Evolutionary conservation across 1,140 invertebrate species (phyloP).

Genomic region (Gryon sp.): DNA sequence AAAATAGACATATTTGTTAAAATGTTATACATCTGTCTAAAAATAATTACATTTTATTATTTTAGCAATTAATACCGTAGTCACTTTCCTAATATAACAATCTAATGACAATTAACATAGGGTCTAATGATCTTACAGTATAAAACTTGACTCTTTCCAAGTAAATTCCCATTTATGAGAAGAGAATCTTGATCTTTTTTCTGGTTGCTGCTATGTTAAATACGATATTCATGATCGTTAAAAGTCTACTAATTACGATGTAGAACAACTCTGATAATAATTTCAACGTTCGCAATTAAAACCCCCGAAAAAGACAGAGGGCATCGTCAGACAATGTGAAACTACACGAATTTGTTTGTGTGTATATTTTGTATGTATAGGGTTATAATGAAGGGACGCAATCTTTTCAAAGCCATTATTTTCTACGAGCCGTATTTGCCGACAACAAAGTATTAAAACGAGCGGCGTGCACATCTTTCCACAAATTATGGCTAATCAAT

Average conservation of each 20-base stretch:
- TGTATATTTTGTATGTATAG: conserved; percentile 32
- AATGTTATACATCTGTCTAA: too few species aligned
- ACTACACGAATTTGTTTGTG: conserved; percentile 43
- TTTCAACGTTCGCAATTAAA: conserved; percentile 61
- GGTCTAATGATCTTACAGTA: conserved; percentile 16
- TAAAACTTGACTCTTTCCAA: conserved; percentile 42
- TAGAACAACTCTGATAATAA: conserved; percentile 48
- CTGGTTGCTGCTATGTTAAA: too few species aligned
- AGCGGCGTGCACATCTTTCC: conserved; percentile 54
- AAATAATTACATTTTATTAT: conserved; percentile 2
- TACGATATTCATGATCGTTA: conserved; percentile 58
- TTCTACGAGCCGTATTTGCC: conserved; percentile 61
- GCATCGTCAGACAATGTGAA: conserved; percentile 52
- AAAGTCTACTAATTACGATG: conserved; percentile 55
- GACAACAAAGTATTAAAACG: conserved; percentile 62
- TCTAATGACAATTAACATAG: conserved; percentile 44
- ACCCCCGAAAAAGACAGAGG: conserved; percentile 58
- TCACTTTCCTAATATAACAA: conserved; percentile 7
- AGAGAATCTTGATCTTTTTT: conserved; percentile 31
- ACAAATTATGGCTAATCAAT: conserved; percentile 65
- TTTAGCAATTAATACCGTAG: conserved; percentile 13
- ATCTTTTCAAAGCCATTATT: conserved; percentile 61
- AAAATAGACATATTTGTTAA: too few species aligned
- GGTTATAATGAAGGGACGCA: conserved; percentile 59
- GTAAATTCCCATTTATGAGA: conserved; percentile 43